Conservation (phyloP, 1,140 invertebrate genomes). For the Drosophila nigrodunni region DNA sequence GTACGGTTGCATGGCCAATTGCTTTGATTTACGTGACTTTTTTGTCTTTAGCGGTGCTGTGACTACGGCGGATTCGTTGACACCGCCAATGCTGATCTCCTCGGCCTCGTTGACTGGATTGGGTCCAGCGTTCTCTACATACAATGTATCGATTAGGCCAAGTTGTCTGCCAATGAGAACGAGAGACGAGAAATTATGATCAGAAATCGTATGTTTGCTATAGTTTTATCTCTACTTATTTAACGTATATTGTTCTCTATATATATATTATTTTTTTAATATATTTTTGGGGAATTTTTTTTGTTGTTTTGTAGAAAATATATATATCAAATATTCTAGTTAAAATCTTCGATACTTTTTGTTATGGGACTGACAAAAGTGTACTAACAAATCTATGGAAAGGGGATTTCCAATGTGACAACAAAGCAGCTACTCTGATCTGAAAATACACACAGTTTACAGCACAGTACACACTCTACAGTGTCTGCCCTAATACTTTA, state of each 20-base stretch:
- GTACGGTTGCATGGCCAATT: constrained; percentile 73
- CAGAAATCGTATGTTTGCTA: background rate
- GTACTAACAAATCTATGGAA: constrained; percentile 2
- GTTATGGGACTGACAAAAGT: constrained; percentile 28
- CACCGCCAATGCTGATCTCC: constrained; percentile 42
- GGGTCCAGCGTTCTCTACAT: constrained; percentile 67
- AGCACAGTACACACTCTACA: constrained; percentile 20
- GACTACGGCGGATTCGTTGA: constrained; percentile 24
- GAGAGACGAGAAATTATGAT: background rate
- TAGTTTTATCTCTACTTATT: background rate
- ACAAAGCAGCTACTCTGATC: constrained; percentile 44
- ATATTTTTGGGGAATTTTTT: constrained; percentile 8
- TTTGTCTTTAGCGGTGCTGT: constrained; percentile 53
- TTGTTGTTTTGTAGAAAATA: constrained; percentile 56
- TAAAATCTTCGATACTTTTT: constrained; percentile 20
- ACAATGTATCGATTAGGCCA: constrained; percentile 83
- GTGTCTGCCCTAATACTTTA: background rate
- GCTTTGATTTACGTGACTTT: constrained; percentile 66
- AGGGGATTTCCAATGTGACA: constrained; percentile 1
- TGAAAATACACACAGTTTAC: constrained; percentile 5
- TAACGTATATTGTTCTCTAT: background rate
- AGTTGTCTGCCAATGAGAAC: constrained; percentile 74
- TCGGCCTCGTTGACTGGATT: constrained; percentile 51
- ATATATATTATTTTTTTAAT: background rate
- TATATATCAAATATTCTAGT: constrained; percentile 25